Evolutionary conservation across 2,888 invertebrate genomes (phyloP), one percentile per base, ranked within the genome.

Genomic region (Unio pictorum): DNA sequence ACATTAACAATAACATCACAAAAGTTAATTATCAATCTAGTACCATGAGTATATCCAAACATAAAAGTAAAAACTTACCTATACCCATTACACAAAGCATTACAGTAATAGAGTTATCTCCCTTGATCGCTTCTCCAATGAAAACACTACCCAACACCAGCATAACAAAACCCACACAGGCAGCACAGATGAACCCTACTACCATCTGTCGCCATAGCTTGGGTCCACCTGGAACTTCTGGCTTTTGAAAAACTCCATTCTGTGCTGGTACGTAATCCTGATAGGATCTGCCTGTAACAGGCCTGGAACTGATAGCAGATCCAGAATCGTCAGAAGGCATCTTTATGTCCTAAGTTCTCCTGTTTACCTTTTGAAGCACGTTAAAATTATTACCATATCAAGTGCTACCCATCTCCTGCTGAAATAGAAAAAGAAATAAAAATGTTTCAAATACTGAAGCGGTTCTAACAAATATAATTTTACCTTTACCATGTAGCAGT

Each of bases 21-120:
- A 45, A 45, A 45, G 18, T n/a, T 11, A 15, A 34, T n/a, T 28
- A 6, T 28, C 20, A 58, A 56, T 30, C 6, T 20, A 61, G 45
- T 15, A 45, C 45, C 17, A 59, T 4, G 18, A 23, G 23, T 15
- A 59, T 15, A 59, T 23, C 59, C 4, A 15, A 59, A 57, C 45
- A 58, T 11, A 34, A 34, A 34, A 28, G 34, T 23, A 30, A 60
- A 23, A 59, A 72, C 84, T 78, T 78, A 87, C 87, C 87, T 70
- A 87, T 84, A 64, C 87, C 87, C 81, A 87, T 79, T 17, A 87
- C 82, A 81, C 87, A 87, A n/a, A 87, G 72, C 85, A 87, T 85
- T 17, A 87, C 82, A n/a, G 84, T 82, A 59, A 86, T 84, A 11
- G 86, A 83, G 68, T 84, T 82, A 54, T 84, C 76, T 61, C 81